Percentiles rank a stretch among this genome's conserved stretches.
Evolutionary conservation across 2,797 vertebrate genomes (phyloP).

Genomic region (Epinephelus malabaricus): DNA sequence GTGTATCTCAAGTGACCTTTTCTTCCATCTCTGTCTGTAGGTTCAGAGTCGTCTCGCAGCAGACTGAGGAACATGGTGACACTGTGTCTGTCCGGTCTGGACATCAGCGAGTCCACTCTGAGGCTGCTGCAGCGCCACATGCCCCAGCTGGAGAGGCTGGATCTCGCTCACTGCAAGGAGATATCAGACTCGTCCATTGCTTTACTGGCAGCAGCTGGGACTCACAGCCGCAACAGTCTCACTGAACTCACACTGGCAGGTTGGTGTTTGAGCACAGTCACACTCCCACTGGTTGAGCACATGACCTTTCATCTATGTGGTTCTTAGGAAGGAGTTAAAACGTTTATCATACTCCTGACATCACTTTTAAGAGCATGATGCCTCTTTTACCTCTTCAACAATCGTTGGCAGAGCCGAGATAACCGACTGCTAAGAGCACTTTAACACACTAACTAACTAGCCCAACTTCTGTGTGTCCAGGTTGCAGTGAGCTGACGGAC

Average conservation of each 20-base stretch:
- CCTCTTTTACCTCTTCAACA: too few relatives aligned
- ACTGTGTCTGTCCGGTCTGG: slow-evolving; percentile 94
- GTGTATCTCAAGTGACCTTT: not conserved
- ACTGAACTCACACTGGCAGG: slow-evolving; percentile 95
- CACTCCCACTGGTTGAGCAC: not conserved
- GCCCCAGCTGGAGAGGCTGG: slow-evolving; percentile 93
- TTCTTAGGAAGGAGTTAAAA: not conserved
- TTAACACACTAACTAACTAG: too few relatives aligned
- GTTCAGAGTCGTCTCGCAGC: slow-evolving; percentile 93
- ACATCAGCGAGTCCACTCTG: slow-evolving; percentile 93
- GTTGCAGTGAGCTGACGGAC: slow-evolving; percentile 95
- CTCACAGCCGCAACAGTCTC: slow-evolving; percentile 94
- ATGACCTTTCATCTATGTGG: not conserved
- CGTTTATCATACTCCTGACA: not conserved
- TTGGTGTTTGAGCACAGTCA: slow-evolving; percentile 50
- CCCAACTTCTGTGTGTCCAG: slow-evolving; percentile 70
- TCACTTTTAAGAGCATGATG: not conserved
- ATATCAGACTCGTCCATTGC: slow-evolving; percentile 93
- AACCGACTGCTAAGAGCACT: too few relatives aligned
- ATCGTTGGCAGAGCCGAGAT: too few relatives aligned
- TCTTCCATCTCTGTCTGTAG: slow-evolving; percentile 66
- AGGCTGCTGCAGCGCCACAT: slow-evolving; percentile 95
- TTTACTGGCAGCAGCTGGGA: slow-evolving; percentile 92
- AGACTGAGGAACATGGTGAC: slow-evolving; percentile 93
- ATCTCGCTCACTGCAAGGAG: slow-evolving; percentile 94